Percentiles rank a stretch among this genome's conserved stretches.
phyloP scores from a whole-genome alignment of 2,113 vertebrate genomes.

The Cathartes aura region DNA sequence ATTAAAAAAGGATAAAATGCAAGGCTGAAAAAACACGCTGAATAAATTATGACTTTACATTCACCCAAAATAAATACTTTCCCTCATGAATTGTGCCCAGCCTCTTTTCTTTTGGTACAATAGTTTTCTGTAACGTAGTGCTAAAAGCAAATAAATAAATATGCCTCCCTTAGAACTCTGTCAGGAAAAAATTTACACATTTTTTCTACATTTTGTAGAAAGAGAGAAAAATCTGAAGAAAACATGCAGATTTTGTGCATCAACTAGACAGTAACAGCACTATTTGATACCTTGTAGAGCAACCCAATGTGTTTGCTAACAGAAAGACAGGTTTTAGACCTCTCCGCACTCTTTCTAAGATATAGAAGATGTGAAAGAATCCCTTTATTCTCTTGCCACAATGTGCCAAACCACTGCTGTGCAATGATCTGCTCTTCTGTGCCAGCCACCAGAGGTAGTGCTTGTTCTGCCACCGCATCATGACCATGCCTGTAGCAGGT shows the following conservation, averaged over 20 bases:
- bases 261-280: background rate
- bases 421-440: background rate
- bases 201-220: background rate
- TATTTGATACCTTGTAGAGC: background rate
- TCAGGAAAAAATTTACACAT: background rate
- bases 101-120: background rate
- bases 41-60: slow-evolving; percentile 45
- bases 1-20: slow-evolving; percentile 84
- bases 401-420: background rate
- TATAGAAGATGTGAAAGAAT: background rate
- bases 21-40: slow-evolving; percentile 36
- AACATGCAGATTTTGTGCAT: background rate
- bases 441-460: too few relatives aligned
- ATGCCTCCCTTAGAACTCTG: background rate
- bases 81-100: background rate
- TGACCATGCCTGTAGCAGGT: background rate
- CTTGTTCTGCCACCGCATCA: background rate
- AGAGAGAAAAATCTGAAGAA: background rate
- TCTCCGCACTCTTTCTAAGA: background rate
- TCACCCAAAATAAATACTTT: slow-evolving; percentile 16
- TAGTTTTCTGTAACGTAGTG: background rate
- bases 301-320: background rate
- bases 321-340: background rate
- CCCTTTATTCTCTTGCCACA: background rate
- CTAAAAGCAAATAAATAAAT: background rate